phyloP scores from a whole-genome alignment of 2,797 vertebrate genomes.

The Austrolebias charrua region DNA sequence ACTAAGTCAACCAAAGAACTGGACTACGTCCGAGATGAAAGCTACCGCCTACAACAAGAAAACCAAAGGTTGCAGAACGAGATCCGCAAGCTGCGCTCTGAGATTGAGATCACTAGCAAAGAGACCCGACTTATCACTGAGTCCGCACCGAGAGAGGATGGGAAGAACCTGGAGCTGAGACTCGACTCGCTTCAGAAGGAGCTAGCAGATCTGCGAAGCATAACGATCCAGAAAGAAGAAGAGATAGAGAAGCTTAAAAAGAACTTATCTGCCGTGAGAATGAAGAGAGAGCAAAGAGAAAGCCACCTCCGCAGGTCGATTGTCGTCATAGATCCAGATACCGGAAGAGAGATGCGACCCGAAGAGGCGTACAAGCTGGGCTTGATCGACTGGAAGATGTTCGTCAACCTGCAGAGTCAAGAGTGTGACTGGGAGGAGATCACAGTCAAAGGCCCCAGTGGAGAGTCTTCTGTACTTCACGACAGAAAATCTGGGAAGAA shows the following conservation, averaged over 20 bases:
- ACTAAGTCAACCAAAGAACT: slow-evolving; percentile 93
- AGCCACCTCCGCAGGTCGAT: slow-evolving; percentile 94
- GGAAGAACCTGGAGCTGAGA: slow-evolving; percentile 85
- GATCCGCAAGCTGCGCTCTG: slow-evolving; percentile 87
- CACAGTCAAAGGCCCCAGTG: slow-evolving; percentile 87
- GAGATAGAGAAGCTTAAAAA: slow-evolving; percentile 91
- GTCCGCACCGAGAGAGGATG: slow-evolving; percentile 76
- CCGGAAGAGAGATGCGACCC: slow-evolving; percentile 93
- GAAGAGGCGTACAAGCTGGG: slow-evolving; percentile 91
- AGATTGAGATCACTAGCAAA: slow-evolving; percentile 91
- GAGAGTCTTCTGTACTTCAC: slow-evolving; percentile 91
- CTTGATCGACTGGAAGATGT: slow-evolving; percentile 98
- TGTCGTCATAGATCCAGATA: slow-evolving; percentile 94
- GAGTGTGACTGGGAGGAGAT: slow-evolving; percentile 99
- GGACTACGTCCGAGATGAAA: slow-evolving; percentile 91
- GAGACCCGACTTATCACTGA: slow-evolving; percentile 87
- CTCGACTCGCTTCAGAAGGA: slow-evolving; percentile 88
- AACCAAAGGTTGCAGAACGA: slow-evolving; percentile 91
- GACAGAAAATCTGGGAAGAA: slow-evolving; percentile 95
- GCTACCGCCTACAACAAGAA: slow-evolving; percentile 88
- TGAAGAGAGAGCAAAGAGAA: slow-evolving; percentile 93
- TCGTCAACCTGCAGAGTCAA: slow-evolving; percentile 93
- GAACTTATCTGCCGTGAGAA: slow-evolving; percentile 82
- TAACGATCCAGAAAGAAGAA: slow-evolving; percentile 87
- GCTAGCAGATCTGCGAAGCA: slow-evolving; percentile 83